Conservation (phyloP, 1,140 invertebrate genomes). For the Zaprionus ghesquierei region DNA sequence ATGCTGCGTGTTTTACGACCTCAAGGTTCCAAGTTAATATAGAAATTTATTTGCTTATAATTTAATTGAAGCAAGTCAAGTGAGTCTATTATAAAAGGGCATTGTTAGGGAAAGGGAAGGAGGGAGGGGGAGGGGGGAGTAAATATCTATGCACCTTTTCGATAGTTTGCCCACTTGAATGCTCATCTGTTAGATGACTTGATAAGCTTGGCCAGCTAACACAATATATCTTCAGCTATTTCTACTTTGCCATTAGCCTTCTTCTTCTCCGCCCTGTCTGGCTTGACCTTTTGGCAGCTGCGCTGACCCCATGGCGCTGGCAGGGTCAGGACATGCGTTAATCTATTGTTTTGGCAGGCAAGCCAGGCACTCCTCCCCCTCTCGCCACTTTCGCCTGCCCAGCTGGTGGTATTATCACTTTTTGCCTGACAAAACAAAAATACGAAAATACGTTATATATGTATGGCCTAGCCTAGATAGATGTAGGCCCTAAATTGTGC, state of each 20-base stretch:
- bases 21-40: conserved; percentile 21
- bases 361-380: background rate
- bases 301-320: background rate
- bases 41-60: conserved; percentile 78
- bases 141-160: background rate
- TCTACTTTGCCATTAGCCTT: conserved; percentile 25
- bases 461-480: conserved; percentile 11
- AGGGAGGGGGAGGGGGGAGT: background rate
- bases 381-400: background rate
- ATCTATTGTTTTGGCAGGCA: conserved; percentile 73
- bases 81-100: conserved; percentile 1
- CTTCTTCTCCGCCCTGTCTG: conserved; percentile 39
- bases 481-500: conserved; percentile 26
- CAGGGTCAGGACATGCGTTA: conserved; percentile 48
- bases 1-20: conserved; percentile 60
- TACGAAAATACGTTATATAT: conserved; percentile 31
- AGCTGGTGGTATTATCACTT: conserved; percentile 69
- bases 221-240: conserved; percentile 14
- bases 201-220: conserved; percentile 21
- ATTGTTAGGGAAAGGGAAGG: background rate
- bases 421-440: conserved; percentile 56
- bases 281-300: conserved; percentile 26
- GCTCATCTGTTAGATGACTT: conserved; percentile 12
- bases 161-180: background rate
- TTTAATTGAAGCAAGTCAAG: conserved; percentile 59